A percentile compares a stretch with the other conserved stretches of the same genome.
Conservation (phyloP, 2,888 invertebrate species). For the Orchesella flavescens region DNA sequence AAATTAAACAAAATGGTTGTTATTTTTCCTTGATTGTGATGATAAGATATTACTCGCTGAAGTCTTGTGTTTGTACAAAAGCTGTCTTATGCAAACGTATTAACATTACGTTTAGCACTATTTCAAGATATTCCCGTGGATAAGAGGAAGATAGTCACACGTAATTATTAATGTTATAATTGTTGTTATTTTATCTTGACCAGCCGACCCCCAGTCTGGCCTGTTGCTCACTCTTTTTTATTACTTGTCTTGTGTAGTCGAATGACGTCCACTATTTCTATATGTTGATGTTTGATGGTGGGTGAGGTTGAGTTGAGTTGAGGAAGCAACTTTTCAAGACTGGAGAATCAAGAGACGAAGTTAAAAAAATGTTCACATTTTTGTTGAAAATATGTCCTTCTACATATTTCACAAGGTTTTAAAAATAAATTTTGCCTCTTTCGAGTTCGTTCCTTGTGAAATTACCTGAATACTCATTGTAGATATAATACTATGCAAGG, state of each 20-base stretch:
- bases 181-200: too few relatives aligned
- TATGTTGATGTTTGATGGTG: too few relatives aligned
- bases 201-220: not conserved
- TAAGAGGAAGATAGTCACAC: not conserved
- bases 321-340: too few relatives aligned
- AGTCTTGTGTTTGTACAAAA: not conserved
- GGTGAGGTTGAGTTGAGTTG: too few relatives aligned
- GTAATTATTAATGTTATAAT: too few relatives aligned
- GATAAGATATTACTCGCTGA: not conserved
- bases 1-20: slow-evolving; percentile 5
- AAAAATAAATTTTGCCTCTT: not conserved
- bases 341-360: not conserved
- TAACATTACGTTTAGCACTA: slow-evolving; percentile 8
- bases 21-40: not conserved
- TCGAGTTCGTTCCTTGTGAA: too few relatives aligned
- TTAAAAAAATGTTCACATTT: not conserved
- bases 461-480: too few relatives aligned
- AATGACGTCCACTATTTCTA: too few relatives aligned
- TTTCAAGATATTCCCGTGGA: slow-evolving; percentile 5
- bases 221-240: not conserved
- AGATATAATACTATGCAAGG: not conserved
- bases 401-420: not conserved
- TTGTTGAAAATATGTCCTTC: not conserved
- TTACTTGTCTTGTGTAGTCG: too few relatives aligned
- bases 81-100: not conserved